phyloP scores from a whole-genome alignment of 2,888 invertebrate genomes.

The Diarsia dahlii region DNA sequence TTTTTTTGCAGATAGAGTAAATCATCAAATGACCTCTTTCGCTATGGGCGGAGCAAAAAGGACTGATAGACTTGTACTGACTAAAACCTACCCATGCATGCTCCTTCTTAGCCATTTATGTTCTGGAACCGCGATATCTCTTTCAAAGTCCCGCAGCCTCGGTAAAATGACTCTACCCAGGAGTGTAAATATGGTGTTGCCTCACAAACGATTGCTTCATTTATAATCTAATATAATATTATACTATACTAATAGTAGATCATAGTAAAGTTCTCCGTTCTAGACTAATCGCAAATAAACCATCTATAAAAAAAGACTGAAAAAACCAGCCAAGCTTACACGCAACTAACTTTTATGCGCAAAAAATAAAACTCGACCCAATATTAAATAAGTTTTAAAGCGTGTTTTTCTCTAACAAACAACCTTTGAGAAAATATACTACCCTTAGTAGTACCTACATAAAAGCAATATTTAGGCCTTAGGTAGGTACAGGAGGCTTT shows the following conservation, averaged over 20 bases:
- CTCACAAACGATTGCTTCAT: neutral
- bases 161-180: too few species aligned
- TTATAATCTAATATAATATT: neutral
- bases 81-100: too few species aligned
- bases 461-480: conserved; percentile 43
- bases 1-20: too few species aligned
- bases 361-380: conserved; percentile 1
- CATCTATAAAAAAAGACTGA: neutral
- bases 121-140: too few species aligned
- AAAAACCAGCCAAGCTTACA: neutral
- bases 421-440: conserved; percentile 23
- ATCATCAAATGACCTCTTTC: too few species aligned
- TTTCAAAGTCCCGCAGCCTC: too few species aligned
- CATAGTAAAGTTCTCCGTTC: neutral
- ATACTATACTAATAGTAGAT: neutral
- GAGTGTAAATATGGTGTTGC: too few species aligned
- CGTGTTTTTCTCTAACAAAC: conserved; percentile 35
- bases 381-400: conserved; percentile 30
- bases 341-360: neutral
- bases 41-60: too few species aligned
- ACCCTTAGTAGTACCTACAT: neutral
- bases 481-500: conserved; percentile 16
- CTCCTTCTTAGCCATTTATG: too few species aligned
- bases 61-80: too few species aligned
- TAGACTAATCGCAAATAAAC: neutral